phyloP scores from a whole-genome alignment of 2,888 invertebrate genomes.

The Steinernema scapterisci region DNA sequence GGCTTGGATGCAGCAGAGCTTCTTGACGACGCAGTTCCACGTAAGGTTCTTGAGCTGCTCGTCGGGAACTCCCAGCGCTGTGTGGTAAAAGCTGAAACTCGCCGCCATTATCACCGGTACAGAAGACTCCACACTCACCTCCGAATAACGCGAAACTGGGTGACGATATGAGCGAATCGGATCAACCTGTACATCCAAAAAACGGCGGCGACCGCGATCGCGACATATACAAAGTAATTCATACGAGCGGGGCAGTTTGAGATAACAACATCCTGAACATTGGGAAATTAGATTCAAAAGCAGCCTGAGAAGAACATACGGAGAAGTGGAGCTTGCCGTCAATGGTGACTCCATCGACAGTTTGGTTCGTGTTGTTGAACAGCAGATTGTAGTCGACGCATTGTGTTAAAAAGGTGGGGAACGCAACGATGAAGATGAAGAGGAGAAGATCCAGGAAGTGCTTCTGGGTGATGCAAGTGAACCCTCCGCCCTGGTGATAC shows the following conservation, averaged over 20 bases:
- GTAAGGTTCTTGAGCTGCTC: conserved; percentile 70
- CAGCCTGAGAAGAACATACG: conserved; percentile 39
- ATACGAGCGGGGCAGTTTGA: conserved; percentile 62
- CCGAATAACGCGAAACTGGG: conserved; percentile 74
- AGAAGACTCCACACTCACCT: neutral
- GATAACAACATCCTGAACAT: conserved; percentile 57
- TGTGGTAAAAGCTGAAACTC: conserved; percentile 39
- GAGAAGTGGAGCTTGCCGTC: conserved; percentile 56
- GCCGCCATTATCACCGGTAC: neutral
- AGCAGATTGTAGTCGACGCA: conserved; percentile 81
- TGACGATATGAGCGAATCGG: conserved; percentile 85
- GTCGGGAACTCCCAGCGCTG: conserved; percentile 68
- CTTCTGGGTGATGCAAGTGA: conserved; percentile 87
- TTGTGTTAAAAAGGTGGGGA: conserved; percentile 82
- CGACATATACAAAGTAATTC: conserved; percentile 74
- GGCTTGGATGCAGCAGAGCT: conserved; percentile 85
- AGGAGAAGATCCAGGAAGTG: conserved; percentile 81
- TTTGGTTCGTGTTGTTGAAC: conserved; percentile 58
- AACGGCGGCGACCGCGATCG: conserved; percentile 73
- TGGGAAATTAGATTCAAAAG: no score
- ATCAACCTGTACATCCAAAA: conserved; percentile 81
- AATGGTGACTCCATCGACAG: conserved; percentile 43
- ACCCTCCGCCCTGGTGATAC: conserved; percentile 94
- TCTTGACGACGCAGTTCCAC: conserved; percentile 89
- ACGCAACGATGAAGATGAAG: conserved; percentile 85